Conservation (phyloP, 1,140 invertebrate genomes). For the Pseudoatta argentina region DNA sequence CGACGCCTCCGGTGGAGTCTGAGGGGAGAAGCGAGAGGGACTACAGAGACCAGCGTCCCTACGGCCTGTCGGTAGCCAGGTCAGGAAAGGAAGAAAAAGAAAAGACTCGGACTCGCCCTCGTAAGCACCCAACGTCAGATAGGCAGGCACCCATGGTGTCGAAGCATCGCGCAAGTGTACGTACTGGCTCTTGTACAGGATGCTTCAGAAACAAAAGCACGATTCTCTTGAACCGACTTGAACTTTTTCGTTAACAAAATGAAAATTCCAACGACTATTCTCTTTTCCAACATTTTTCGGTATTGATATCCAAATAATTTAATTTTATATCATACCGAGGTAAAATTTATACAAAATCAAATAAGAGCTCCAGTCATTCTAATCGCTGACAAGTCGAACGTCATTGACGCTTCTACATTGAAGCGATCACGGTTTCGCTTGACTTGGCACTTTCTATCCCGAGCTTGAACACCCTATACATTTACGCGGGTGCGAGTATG, state of each 20-base stretch:
- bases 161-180: conserved; percentile 71
- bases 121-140: conserved; percentile 76
- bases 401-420: conserved; percentile 8
- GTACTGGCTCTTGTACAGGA: conserved; percentile 50
- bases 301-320: background rate
- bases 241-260: background rate
- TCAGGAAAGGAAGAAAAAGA: conserved; percentile 70
- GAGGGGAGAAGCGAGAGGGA: background rate
- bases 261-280: background rate
- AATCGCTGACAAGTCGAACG: background rate
- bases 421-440: background rate
- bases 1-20: conserved; percentile 49
- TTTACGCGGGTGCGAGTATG: conserved; percentile 29
- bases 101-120: conserved; percentile 68
- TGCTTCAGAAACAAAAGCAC: background rate
- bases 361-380: background rate
- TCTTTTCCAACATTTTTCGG: background rate
- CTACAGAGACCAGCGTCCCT: conserved; percentile 36
- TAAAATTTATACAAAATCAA: conserved; percentile 16
- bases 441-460: background rate
- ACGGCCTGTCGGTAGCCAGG: conserved; percentile 70
- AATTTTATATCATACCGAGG: background rate
- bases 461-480: conserved; percentile 34
- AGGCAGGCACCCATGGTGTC: conserved; percentile 75
- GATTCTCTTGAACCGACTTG: background rate